Evolutionary conservation across 1,140 invertebrate species (phyloP), one percentile per base, ranked within the genome.

Genomic region (Chironomus striatipennis): DNA sequence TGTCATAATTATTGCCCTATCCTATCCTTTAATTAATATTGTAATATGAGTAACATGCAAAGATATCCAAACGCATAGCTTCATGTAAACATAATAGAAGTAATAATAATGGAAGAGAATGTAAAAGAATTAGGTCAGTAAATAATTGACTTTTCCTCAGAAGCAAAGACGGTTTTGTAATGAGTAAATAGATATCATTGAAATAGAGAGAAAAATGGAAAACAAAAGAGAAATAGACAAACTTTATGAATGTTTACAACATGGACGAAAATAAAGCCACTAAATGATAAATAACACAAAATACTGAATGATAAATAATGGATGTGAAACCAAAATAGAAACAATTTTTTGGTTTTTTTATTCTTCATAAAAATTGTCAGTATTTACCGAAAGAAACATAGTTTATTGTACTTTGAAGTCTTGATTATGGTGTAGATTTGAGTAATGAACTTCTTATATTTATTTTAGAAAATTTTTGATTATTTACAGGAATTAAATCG

Each of bases 81-180:
- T 34, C 24, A 34, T 34, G 24, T 34, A 57, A 57, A 15, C 12
- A 57, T 47, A 47, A 10, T 47, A n/a, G n/a, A n/a, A n/a, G 43
- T 47, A 57, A n/a, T 15, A n/a, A 57, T 57, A 47, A 47, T 47
- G 5, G n/a, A 57, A 57, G 8, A 57, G 5, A 57, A 57, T n/a
- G n/a, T 47, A 15, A 24, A 73, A 42, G 20, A 42, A 43, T 43
- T 42, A 42, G 73, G 73, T 73, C 42, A 43, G 15, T 43, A 20
- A 73, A 47, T 43, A 73, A 73, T 73, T 42, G 42, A 42, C 3
- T 73, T 73, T 73, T 18, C 42, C 24, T 34, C 24, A 17, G 43
- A 15, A 73, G 24, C 42, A 43, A 12, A 17, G 43, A 73, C 15
- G n/a, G 8, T 34, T 34, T 24, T 10, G 10, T 73, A n/a, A 34